Evolutionary conservation across 2,888 invertebrate species (phyloP), one percentile per base, ranked within the genome.

Genomic region (Eupithecia insigniata): DNA sequence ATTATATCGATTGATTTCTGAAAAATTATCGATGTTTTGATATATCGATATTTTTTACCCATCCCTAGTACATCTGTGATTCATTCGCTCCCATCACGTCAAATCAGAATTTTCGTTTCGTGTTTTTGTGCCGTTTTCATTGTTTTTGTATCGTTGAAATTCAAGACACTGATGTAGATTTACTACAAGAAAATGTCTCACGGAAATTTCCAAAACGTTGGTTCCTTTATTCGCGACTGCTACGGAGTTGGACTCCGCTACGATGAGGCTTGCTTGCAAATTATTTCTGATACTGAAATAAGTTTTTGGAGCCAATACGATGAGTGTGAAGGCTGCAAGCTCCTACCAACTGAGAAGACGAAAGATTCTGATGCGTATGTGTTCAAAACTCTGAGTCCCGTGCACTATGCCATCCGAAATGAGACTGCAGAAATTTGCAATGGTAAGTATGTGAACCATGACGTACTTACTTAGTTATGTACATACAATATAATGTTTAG

Each of bases 251-350:
- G 76, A 69, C 82, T 94, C 74, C 85, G 82, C 12, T 90, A 86
- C 75, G 94, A 94, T 78, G 87, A 94, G 82, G 93, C 94, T 70
- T 94, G 94, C 85, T 88, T 94, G 83, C 87, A 90, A 84, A 86
- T 94, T 67, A 76, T 87, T 55, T 86, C 92, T 12, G 81, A 86
- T 0, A 82, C 86, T 74, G 76, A 82, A 73, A 82, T 94, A 43
- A 84, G 76, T 66, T 91, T 94, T 80, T 90, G 86, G 90, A 92
- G 90, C 77, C 94, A 94, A 78, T 92, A 92, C 79, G 89, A 89
- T 46, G 94, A 93, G 79, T 94, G 94, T 70, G 90, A 94, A 75
- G 90, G 90, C 51, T 93, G 93, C 76, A 81, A 76, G 61, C 80
- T 92, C 71, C 78, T 87, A 81, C 79, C 87, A 43, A 90, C 84